These are phyloP conservation scores for Leptoclinus maculatus DNA, from an alignment of 2,797 vertebrate species.

Conservation along the genomic window DNA sequence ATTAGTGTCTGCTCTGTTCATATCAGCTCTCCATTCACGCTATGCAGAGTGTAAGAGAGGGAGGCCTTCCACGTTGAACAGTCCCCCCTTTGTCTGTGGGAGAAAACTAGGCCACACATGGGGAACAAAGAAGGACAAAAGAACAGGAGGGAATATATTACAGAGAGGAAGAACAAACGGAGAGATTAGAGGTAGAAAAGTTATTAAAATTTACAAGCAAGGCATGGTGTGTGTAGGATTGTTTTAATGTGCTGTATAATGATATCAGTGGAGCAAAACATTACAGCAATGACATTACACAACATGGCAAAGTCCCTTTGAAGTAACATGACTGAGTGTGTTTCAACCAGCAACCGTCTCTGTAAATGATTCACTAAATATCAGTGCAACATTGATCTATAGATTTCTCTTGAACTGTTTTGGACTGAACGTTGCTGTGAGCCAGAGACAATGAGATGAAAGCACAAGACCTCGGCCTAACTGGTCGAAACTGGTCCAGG, in stretches of 20 bases:
- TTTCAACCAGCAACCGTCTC: conserved; percentile 1
- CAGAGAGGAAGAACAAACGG: not conserved
- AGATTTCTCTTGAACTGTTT: not conserved
- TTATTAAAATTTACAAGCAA: not conserved
- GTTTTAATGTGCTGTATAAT: conserved; percentile 9
- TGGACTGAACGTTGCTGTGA: conserved; percentile 1
- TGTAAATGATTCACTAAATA: conserved; percentile 11
- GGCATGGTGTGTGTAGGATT: not conserved
- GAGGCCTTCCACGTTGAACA: conserved; percentile 19
- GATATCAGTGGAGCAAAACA: not conserved
- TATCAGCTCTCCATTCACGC: conserved; percentile 24
- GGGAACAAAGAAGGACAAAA: not conserved
- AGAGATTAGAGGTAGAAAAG: not conserved
- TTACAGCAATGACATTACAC: conserved; percentile 18
- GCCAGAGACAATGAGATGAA: conserved; percentile 75
- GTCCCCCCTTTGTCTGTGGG: conserved; percentile 42
- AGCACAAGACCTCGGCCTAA: conserved; percentile 41
- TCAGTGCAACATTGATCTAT: not conserved
- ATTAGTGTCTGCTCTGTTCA: conserved; percentile 14
- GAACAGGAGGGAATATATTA: not conserved
- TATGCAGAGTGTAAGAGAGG: conserved; percentile 8
- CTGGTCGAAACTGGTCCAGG: conserved; percentile 71
- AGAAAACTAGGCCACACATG: conserved; percentile 47
- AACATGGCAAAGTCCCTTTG: conserved; percentile 37
- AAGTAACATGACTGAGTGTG: not conserved